Conservation (phyloP, 2,888 invertebrate genomes). For the Drosophila anomelani region DNA sequence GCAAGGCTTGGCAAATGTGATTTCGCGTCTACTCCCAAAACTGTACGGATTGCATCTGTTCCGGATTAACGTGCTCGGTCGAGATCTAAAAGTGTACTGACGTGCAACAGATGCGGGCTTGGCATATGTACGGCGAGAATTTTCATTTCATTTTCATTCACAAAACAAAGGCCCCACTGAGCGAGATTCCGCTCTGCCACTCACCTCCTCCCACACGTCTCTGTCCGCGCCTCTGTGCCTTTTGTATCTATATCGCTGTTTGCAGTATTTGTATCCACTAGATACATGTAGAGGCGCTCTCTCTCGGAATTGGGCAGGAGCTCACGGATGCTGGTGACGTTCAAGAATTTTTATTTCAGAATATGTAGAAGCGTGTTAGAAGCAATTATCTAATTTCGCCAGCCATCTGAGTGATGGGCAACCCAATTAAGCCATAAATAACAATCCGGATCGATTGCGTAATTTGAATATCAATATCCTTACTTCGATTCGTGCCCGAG, state of each 20-base stretch:
- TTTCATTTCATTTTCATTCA: slow-evolving; percentile 76
- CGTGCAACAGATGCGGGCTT: slow-evolving; percentile 59
- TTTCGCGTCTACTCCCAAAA: slow-evolving; percentile 36
- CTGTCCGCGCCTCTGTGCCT: slow-evolving; percentile 36
- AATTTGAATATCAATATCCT: slow-evolving; percentile 4
- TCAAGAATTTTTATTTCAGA: slow-evolving; percentile 65
- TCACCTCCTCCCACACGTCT: slow-evolving; percentile 24
- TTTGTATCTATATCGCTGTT: slow-evolving; percentile 27
- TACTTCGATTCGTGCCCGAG: background rate
- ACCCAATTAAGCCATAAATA: slow-evolving; percentile 35
- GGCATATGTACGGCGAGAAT: slow-evolving; percentile 67
- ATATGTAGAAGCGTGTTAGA: slow-evolving; percentile 33
- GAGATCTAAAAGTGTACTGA: slow-evolving; percentile 70
- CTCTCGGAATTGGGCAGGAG: slow-evolving; percentile 64
- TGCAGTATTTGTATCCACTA: slow-evolving; percentile 15
- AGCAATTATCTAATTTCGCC: slow-evolving; percentile 41
- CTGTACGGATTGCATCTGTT: slow-evolving; percentile 33
- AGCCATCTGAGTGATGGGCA: slow-evolving; percentile 34
- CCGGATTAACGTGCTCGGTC: slow-evolving; percentile 58
- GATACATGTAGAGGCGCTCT: slow-evolving; percentile 24
- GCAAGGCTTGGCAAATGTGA: slow-evolving; percentile 14
- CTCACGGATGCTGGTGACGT: slow-evolving; percentile 70
- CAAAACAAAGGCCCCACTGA: slow-evolving; percentile 71
- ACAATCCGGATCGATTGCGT: slow-evolving; percentile 29
- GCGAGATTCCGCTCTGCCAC: slow-evolving; percentile 43